These are phyloP conservation scores for Caenorhabditis tropicalis DNA, from an alignment of 1,140 invertebrate genomes.

Conservation along the genomic window DNA sequence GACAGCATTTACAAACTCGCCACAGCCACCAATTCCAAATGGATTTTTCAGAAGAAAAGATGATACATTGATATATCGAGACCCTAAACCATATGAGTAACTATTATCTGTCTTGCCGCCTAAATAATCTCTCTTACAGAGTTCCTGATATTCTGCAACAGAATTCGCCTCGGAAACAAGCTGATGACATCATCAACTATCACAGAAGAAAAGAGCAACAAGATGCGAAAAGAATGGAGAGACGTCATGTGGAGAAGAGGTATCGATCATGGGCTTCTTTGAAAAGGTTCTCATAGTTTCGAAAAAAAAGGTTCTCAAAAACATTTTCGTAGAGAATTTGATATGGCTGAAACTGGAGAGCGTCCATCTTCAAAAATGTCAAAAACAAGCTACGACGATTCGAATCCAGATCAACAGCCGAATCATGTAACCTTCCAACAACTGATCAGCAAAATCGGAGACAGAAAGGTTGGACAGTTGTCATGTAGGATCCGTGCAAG, in stretches of 20 bases:
- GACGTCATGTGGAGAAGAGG: conserved; percentile 1
- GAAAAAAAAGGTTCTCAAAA: background rate
- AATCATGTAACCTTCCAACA: background rate
- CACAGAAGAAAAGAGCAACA: conserved; percentile 1
- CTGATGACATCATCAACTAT: background rate
- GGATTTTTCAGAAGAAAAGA: background rate
- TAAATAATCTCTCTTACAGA: background rate
- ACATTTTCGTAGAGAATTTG: background rate
- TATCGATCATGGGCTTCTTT: conserved; percentile 16
- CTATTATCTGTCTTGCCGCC: background rate
- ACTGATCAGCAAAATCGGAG: background rate
- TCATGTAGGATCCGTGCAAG: background rate
- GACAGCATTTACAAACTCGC: background rate
- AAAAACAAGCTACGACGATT: background rate
- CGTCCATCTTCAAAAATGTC: background rate
- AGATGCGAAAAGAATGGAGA: background rate
- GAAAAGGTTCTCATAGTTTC: background rate
- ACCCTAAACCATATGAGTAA: conserved; percentile 10
- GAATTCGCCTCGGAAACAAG: conserved; percentile 17
- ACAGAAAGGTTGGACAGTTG: background rate
- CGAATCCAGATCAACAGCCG: background rate
- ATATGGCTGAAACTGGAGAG: background rate
- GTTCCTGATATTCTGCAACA: background rate
- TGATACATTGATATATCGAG: background rate
- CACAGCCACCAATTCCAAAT: background rate